Base-by-base conservation (phyloP, 37 sponge, comb jelly and placozoan genomes). In the Eunapius fragilis region DNA sequence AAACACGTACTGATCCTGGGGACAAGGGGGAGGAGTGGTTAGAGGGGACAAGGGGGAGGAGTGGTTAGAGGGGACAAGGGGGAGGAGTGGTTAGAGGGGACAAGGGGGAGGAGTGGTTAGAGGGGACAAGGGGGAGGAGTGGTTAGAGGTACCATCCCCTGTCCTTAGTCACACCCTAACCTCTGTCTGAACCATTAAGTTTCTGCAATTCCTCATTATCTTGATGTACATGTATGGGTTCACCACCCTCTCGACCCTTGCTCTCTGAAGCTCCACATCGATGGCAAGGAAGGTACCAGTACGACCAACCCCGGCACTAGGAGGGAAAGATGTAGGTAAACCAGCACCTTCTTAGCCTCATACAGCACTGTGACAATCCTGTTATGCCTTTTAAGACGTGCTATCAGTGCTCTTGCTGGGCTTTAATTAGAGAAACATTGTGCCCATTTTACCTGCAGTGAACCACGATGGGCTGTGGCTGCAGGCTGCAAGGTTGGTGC, bases 171-270 rank as follows among this genome's bases (percentile, higher is more conserved):
- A 3, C 41, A 3, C 6, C 6, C 41, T 41, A 68, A 94, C 94
- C 93, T 97, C 97, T 23, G 97, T 97, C 71, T 97, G 97, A 12
- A 97, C 93, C 96, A 97, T 92, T 80, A 85, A 88, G 87, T 97
- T 97, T 25, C 97, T 24, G 35, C 92, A 69, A 2, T 92, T 38
- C 47, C 97, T 89, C 87, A 97, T 80, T 32, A 82, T 49, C n/a
- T 73, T 33, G 9, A 92, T 90, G 37, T 72, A 89, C 34, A 81
- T 84, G 86, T 84, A 95, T 36, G 93, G 92, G 73, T 97, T 88
- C 11, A 97, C 88, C 71, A 83, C 76, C 9, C 70, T 68, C 27
- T 95, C 91, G 19, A 49, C 22, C 27, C 31, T 68, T 30, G 87
- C 88, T 70, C 93, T 35, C 87, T 97, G 95, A 81, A 97, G 85